A percentile compares a stretch with the other conserved stretches of the same genome.
phyloP scores from a whole-genome alignment of 2,888 invertebrate species.

The Xanthorhoe spadicearia region DNA sequence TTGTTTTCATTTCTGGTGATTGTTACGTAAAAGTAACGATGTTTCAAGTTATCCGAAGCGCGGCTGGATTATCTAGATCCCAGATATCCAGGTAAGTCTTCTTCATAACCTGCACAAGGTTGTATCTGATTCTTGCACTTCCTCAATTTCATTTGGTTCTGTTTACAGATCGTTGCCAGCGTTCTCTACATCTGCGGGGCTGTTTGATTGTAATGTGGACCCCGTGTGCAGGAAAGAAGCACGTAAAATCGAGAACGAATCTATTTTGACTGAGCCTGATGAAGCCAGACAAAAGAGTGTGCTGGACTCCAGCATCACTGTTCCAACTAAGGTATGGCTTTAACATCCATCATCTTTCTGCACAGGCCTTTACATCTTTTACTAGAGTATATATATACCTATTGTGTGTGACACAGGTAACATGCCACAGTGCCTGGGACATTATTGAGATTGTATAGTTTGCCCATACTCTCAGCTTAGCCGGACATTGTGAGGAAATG shows the following conservation, averaged over 20 bases:
- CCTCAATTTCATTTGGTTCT: not conserved
- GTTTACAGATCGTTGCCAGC: slow-evolving; percentile 67
- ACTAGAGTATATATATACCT: no score
- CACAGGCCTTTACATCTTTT: no score
- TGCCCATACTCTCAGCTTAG: no score
- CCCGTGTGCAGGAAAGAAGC: slow-evolving; percentile 72
- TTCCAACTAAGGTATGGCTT: slow-evolving; percentile 79
- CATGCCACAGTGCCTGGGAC: no score
- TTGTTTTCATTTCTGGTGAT: slow-evolving; percentile 36
- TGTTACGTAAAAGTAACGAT: slow-evolving; percentile 60
- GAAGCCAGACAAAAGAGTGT: slow-evolving; percentile 73
- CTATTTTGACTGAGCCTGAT: slow-evolving; percentile 75
- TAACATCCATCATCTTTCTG: not conserved
- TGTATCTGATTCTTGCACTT: not conserved
- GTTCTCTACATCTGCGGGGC: slow-evolving; percentile 57
- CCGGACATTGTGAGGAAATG: no score
- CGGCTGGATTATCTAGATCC: slow-evolving; percentile 58
- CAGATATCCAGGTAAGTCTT: slow-evolving; percentile 61
- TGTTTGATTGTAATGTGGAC: slow-evolving; percentile 46
- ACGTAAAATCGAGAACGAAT: slow-evolving; percentile 78
- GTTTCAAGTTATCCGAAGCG: slow-evolving; percentile 64
- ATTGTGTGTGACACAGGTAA: no score
- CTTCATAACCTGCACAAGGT: not conserved
- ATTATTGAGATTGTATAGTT: no score
- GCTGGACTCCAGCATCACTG: slow-evolving; percentile 83